phyloP scores from a whole-genome alignment of 2,113 vertebrate species.

The Nesoenas mayeri region DNA sequence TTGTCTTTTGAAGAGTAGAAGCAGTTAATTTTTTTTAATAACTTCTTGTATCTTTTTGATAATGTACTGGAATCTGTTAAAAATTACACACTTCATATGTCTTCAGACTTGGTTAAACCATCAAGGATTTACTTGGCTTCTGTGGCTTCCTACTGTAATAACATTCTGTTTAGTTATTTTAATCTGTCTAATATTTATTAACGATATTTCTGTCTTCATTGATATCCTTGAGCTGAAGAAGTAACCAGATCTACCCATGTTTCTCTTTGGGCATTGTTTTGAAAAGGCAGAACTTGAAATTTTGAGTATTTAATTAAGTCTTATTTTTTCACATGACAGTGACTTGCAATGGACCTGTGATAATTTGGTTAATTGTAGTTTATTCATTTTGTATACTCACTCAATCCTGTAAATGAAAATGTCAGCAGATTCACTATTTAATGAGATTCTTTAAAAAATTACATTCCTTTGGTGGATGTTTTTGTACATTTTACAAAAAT shows the following conservation, averaged over 20 bases:
- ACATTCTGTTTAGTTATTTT: neutral
- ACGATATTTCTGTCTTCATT: neutral
- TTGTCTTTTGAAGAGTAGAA: neutral
- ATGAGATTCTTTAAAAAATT: neutral
- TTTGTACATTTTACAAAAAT: neutral
- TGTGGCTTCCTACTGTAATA: neutral
- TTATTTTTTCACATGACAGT: neutral
- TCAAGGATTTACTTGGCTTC: neutral
- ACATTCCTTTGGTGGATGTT: neutral
- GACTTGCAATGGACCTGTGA: neutral
- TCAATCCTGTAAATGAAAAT: neutral
- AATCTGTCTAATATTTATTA: neutral
- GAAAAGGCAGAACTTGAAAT: neutral
- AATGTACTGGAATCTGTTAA: neutral
- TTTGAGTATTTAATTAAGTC: neutral
- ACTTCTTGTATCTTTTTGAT: neutral
- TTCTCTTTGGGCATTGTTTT: neutral
- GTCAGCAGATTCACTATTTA: neutral
- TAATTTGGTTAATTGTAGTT: neutral
- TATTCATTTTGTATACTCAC: neutral
- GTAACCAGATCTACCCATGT: neutral
- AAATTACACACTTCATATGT: neutral
- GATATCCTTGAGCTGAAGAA: neutral
- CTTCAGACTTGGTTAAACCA: neutral
- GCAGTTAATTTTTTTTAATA: neutral